phyloP scores from a whole-genome alignment of 2,888 invertebrate species.

The Sphaeridia pumilis region DNA sequence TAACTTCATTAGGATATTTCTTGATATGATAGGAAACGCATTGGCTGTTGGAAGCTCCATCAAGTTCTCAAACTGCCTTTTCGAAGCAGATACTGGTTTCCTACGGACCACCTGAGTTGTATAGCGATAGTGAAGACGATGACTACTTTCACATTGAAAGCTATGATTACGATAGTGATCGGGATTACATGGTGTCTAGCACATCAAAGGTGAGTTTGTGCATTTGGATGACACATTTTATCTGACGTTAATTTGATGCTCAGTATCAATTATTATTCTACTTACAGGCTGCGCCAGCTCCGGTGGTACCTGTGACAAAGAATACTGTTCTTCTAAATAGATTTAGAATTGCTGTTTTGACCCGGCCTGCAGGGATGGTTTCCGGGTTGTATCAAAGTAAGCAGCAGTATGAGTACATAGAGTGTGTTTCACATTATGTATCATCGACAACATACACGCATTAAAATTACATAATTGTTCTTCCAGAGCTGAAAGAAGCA shows the following conservation, averaged over 20 bases:
- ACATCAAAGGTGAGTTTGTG: background rate
- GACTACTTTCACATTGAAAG: background rate
- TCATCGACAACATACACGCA: too few species aligned
- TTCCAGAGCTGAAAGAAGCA: conserved; percentile 2
- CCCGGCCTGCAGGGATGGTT: background rate
- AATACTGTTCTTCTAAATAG: background rate
- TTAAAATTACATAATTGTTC: too few species aligned
- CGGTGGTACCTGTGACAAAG: too few species aligned
- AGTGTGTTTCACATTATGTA: background rate
- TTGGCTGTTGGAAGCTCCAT: background rate
- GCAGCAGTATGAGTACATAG: background rate
- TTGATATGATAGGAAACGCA: background rate
- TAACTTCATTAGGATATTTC: too few species aligned
- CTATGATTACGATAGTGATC: background rate
- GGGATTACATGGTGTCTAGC: background rate
- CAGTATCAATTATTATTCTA: too few species aligned
- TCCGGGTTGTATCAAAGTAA: background rate
- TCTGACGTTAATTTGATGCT: background rate
- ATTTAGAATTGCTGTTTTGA: background rate
- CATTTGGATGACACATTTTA: background rate
- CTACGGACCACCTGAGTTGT: background rate
- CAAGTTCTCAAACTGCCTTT: background rate
- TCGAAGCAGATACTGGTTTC: background rate
- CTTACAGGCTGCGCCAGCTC: too few species aligned
- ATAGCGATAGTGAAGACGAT: background rate